phyloP scores from a whole-genome alignment of 2,888 invertebrate species.

The Phortica okadai region DNA sequence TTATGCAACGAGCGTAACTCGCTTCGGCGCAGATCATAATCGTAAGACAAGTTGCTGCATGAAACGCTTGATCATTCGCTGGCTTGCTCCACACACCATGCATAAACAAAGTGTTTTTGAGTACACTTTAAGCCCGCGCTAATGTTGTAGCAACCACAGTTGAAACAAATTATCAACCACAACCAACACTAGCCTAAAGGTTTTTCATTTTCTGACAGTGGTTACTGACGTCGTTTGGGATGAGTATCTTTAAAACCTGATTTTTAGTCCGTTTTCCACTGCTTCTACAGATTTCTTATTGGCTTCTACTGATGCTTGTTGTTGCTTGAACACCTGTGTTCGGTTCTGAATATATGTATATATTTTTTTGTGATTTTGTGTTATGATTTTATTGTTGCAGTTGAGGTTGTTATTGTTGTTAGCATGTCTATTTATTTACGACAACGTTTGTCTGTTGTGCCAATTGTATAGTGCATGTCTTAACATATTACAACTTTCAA shows the following conservation, averaged over 20 bases:
- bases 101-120: constrained; percentile 28
- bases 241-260: constrained; percentile 33
- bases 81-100: background rate
- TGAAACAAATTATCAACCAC: background rate
- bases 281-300: constrained; percentile 53
- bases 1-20: constrained; percentile 34
- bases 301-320: constrained; percentile 51
- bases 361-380: constrained; percentile 30
- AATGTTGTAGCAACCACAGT: constrained; percentile 14
- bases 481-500: too few relatives aligned
- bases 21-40: constrained; percentile 63
- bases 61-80: background rate
- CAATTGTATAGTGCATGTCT: too few relatives aligned
- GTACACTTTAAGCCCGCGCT: constrained; percentile 25
- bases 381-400: background rate
- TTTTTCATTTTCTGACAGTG: constrained; percentile 44
- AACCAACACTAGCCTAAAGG: constrained; percentile 10
- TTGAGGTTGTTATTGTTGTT: constrained; percentile 13
- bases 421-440: constrained; percentile 64
- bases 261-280: constrained; percentile 28
- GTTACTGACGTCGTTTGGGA: constrained; percentile 49
- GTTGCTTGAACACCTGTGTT: constrained; percentile 64
- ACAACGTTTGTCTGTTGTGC: constrained; percentile 57
- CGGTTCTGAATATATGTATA: constrained; percentile 45
- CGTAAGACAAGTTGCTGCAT: constrained; percentile 39